Evolutionary conservation across 2,113 vertebrate genomes (phyloP), one percentile per base, ranked within the genome.

Genomic region (Hystrix cristata): DNA sequence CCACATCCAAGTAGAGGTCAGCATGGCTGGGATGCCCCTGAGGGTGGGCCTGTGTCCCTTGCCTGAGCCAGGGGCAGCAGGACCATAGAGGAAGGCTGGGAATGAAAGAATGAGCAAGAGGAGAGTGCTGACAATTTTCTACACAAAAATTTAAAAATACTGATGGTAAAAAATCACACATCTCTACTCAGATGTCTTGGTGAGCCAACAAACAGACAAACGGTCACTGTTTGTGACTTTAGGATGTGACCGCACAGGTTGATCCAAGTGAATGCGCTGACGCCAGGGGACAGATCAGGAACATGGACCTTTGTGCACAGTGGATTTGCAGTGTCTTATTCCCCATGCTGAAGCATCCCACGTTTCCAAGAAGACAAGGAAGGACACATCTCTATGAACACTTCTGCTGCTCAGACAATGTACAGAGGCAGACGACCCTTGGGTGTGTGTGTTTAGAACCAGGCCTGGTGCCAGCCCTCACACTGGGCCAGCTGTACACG

Each of bases 311-410:
- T 31, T 46, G 46, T 62, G 57, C 46, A 51, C 19, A 4, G 16
- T 19, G 14, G 76, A 60, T 19, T 2, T 13, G 19, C 53, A 51
- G 60, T 34, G 27, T 25, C 23, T 92, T 57, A 51, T 29, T 25
- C n/a, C 0, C 25, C 34, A 51, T 12, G 3, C 43, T 0, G 0
- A 86, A 27, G 79, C 29, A 21, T 67, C 27, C 48, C 3, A 7
- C 7, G 0, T 9, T 4, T 64, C 15, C 25, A 5, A 38, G 67
- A 69, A 67, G 67, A 69, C 67, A n/a, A 76, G 7, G 71, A 31
- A 46, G 38, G 59, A 48, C 23, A 46, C 48, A 1, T 57, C 14
- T 25, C 2, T 60, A 62, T 31, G 7, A 51, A 43, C 34, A 67
- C 19, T 72, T 53, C 2, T 38, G 9, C 23, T 31, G 16, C 38